These are phyloP conservation scores for Tridacna gigas DNA, from an alignment of 2,888 invertebrate genomes.

Conservation along the genomic window DNA sequence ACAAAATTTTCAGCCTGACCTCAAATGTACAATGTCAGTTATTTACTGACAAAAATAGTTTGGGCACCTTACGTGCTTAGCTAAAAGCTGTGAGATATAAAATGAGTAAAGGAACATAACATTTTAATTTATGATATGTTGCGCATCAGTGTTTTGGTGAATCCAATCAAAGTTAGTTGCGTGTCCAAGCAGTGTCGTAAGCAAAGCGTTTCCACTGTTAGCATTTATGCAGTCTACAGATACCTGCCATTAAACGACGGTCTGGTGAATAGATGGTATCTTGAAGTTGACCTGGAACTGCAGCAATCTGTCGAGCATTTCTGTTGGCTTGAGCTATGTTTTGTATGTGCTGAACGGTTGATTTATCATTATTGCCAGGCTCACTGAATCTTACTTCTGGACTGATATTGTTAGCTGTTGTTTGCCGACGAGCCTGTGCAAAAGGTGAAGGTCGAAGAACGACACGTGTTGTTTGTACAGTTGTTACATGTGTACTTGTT, in stretches of 20 bases:
- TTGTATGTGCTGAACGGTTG: not conserved
- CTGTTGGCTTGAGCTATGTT: not conserved
- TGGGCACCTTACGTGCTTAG: too few relatives aligned
- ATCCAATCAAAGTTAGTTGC: too few relatives aligned
- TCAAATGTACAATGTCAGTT: too few relatives aligned
- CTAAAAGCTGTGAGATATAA: too few relatives aligned
- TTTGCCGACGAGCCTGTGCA: not conserved
- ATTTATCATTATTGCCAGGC: not conserved
- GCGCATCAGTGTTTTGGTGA: too few relatives aligned
- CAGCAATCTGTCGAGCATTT: not conserved
- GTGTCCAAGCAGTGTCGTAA: too few relatives aligned
- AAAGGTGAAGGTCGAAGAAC: not conserved
- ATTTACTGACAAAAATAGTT: too few relatives aligned
- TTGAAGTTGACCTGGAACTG: not conserved
- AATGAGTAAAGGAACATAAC: too few relatives aligned
- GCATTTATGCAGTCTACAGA: not conserved
- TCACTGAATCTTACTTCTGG: not conserved
- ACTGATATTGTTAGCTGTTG: not conserved
- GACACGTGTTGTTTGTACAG: slow-evolving; percentile 8
- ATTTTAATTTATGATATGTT: too few relatives aligned
- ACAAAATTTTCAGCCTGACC: too few relatives aligned
- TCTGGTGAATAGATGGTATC: not conserved
- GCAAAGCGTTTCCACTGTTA: too few relatives aligned
- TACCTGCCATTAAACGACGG: slow-evolving; percentile 24
- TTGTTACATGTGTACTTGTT: not conserved